Evolutionary conservation across 2,797 vertebrate species (phyloP), one percentile per base, ranked within the genome.

Genomic region (Poecilia wingei): DNA sequence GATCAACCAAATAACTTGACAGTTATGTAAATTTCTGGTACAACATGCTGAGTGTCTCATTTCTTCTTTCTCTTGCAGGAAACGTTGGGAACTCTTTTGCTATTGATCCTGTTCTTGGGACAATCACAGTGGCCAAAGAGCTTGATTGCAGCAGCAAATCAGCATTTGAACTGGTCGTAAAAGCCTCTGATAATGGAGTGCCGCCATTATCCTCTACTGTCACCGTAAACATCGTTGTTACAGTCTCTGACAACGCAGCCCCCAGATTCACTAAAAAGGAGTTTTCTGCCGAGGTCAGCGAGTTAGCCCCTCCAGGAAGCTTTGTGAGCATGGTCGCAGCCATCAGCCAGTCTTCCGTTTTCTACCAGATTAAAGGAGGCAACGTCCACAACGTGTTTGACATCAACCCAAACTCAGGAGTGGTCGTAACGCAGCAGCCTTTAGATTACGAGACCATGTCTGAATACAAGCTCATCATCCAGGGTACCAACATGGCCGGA

Each of bases 401-500:
- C 85, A 95, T 99, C 74, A 99, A 99, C 85, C 98, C 98, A 0
- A 98, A 99, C 91, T 99, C 98, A 0, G 98, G 98, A 84, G 97
- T 98, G 72, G 95, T 99, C 31, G 85, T 97, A 79, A 97, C 96
- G 74, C 97, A 97, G 87, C 97, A 94, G 86, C 74, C 84, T 51
- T 93, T 99, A 88, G 98, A 99, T 93, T 99, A 96, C 87, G 98
- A 99, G 94, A 95, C 93, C 1, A 82, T 92, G 59, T 87, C 97
- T 46, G 78, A 95, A 41, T 99, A 99, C 84, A 94, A 86, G 53
- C 92, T 99, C 36, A 96, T 90, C 51, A 90, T 99, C 75, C 98
- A 99, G 94, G 98, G 96, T 76, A 98, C 97, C 47, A 99, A 99
- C 91, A 99, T 99, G 98, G 98, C 98, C 1, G 98, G 98, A 39